Percentiles rank a stretch among this genome's conserved stretches.
These are phyloP conservation scores for Sebastes paucispinis DNA, from an alignment of 2,797 vertebrate species.

Conservation along the genomic window DNA sequence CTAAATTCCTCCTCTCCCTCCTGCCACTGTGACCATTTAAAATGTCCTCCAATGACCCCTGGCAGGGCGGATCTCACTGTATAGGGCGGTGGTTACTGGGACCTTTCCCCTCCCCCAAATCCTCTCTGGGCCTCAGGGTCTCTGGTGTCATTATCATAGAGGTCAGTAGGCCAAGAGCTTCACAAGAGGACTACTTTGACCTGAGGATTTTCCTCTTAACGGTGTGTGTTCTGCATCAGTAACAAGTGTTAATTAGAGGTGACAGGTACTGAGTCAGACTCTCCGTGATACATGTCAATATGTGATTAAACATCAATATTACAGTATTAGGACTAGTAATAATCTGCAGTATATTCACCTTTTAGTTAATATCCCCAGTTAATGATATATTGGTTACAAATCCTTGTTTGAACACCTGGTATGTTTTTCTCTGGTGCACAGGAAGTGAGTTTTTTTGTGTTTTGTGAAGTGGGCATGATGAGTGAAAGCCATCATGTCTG, in stretches of 20 bases:
- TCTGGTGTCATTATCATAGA: slow-evolving; percentile 15
- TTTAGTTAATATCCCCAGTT: background rate
- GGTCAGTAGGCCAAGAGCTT: slow-evolving; percentile 36
- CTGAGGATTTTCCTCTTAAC: background rate
- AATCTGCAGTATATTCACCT: too few species aligned
- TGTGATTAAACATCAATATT: background rate
- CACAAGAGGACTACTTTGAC: slow-evolving; percentile 14
- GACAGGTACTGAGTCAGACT: background rate
- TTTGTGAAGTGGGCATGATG: background rate
- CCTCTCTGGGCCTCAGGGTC: background rate
- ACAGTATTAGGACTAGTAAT: background rate
- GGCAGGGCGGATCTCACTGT: background rate
- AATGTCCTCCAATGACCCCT: background rate
- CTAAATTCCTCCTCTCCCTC: background rate
- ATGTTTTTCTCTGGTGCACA: background rate
- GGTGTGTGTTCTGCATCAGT: slow-evolving; percentile 5
- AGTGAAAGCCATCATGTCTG: background rate
- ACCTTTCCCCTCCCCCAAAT: background rate
- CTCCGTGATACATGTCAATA: background rate
- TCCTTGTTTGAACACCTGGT: background rate
- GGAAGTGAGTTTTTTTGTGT: background rate
- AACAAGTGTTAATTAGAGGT: background rate
- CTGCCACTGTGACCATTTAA: background rate
- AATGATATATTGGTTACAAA: background rate
- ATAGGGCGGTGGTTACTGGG: background rate